These are phyloP conservation scores for Aeoliscus strigatus DNA, from an alignment of 2,797 vertebrate species.

Conservation along the genomic window DNA sequence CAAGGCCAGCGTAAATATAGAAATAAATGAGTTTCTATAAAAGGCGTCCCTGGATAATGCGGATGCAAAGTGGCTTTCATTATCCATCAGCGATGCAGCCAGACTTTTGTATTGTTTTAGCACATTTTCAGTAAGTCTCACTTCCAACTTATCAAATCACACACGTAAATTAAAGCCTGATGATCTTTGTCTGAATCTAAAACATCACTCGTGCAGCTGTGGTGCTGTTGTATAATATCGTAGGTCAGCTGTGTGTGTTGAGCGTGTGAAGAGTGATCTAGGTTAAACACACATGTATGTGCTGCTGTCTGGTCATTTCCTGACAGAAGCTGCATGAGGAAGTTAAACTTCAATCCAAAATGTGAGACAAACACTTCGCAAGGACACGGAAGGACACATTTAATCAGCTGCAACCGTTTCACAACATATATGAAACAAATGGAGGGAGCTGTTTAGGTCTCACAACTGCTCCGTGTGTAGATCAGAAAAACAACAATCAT, in stretches of 20 bases:
- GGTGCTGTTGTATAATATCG: constrained; percentile 10
- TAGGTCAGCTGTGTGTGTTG: constrained; percentile 18
- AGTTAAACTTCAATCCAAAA: not conserved
- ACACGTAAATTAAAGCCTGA: constrained; percentile 1
- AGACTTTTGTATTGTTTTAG: no score
- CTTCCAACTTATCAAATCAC: not conserved
- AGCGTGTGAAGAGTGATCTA: constrained; percentile 13
- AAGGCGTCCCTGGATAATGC: no score
- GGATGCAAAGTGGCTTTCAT: no score
- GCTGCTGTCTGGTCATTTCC: no score
- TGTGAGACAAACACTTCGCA: not conserved
- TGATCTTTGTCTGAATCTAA: not conserved
- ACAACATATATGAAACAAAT: no score
- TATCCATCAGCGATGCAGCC: no score
- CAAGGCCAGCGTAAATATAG: no score
- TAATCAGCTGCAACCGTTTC: not conserved
- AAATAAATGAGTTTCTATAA: no score
- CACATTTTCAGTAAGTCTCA: no score
- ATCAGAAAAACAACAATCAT: no score
- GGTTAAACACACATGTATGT: constrained; percentile 1
- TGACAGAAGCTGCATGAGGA: not conserved
- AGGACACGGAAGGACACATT: not conserved
- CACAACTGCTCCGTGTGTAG: no score
- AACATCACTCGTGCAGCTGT: constrained; percentile 3
- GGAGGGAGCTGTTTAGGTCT: no score